Evolutionary conservation across 2,797 vertebrate species (phyloP).

Genomic region (Phrynocephalus forsythii): DNA sequence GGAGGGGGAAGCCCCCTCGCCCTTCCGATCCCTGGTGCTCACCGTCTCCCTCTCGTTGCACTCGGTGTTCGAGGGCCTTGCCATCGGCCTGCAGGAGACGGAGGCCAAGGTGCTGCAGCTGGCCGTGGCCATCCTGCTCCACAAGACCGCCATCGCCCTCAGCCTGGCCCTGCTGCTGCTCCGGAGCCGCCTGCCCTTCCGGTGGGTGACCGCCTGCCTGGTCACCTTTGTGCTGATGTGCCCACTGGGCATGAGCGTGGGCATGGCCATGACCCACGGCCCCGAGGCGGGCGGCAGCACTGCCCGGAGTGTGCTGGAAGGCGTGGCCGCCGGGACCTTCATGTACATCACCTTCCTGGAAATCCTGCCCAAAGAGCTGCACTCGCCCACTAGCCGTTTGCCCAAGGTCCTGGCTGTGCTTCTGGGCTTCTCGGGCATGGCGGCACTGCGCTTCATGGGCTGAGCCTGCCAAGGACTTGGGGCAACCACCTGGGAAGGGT

Average conservation of each 20-base stretch:
- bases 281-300: slow-evolving; percentile 66
- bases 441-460: slow-evolving; percentile 79
- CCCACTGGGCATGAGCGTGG: slow-evolving; percentile 83
- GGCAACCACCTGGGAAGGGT: not conserved
- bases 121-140: slow-evolving; percentile 85
- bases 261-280: slow-evolving; percentile 82
- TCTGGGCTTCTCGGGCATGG: slow-evolving; percentile 84
- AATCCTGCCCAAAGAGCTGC: slow-evolving; percentile 88
- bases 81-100: slow-evolving; percentile 85
- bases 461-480: slow-evolving; percentile 45
- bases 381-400: slow-evolving; percentile 80
- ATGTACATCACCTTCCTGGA: slow-evolving; percentile 89
- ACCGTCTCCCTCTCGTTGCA: slow-evolving; percentile 87
- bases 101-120: slow-evolving; percentile 85
- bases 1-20: not conserved
- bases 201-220: slow-evolving; percentile 80
- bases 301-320: slow-evolving; percentile 83
- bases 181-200: slow-evolving; percentile 78
- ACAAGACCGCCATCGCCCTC: slow-evolving; percentile 88
- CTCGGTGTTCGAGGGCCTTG: slow-evolving; percentile 87
- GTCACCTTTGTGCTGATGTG: slow-evolving; percentile 83
- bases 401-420: slow-evolving; percentile 86
- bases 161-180: slow-evolving; percentile 80
- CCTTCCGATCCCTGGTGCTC: slow-evolving; percentile 53
- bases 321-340: slow-evolving; percentile 85